Evolutionary conservation across 2,888 invertebrate genomes (phyloP).

Genomic region (Dolomedes plantarius): DNA sequence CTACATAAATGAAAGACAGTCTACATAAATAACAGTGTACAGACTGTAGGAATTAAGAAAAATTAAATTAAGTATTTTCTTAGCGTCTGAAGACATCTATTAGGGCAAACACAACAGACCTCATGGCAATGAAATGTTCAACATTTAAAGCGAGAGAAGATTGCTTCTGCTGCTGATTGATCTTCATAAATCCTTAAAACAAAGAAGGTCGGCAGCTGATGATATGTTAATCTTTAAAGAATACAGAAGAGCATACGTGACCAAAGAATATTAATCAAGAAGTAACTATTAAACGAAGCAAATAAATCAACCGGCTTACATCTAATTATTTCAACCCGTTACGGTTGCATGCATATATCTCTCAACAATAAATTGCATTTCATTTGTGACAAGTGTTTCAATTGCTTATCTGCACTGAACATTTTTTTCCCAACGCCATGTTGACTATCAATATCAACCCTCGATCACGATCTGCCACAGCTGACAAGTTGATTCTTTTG

Average conservation of each 20-base stretch:
- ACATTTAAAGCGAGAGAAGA: too few relatives aligned
- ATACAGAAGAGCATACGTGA: too few relatives aligned
- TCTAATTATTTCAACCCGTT: conserved; percentile 4
- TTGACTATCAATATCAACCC: background rate
- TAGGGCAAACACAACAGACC: too few relatives aligned
- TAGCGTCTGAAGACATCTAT: too few relatives aligned
- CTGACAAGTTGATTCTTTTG: conserved; percentile 16
- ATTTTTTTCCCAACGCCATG: background rate
- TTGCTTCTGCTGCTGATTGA: too few relatives aligned
- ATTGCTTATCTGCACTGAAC: background rate
- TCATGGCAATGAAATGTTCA: too few relatives aligned
- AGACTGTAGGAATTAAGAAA: too few relatives aligned
- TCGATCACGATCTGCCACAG: conserved; percentile 5
- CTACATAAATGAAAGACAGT: too few relatives aligned
- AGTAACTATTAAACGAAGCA: conserved; percentile 6
- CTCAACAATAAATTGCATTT: conserved; percentile 1
- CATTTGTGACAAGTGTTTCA: conserved; percentile 10
- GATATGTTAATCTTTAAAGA: conserved; percentile 4
- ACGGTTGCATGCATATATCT: conserved; percentile 8
- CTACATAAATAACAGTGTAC: too few relatives aligned
- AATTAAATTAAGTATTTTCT: too few relatives aligned
- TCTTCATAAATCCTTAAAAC: too few relatives aligned
- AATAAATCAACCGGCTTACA: background rate
- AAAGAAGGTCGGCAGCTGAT: background rate
- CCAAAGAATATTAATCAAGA: background rate